Evolutionary conservation across 1,140 invertebrate species (phyloP), one percentile per base, ranked within the genome.

Genomic region (Eumaeus atala): DNA sequence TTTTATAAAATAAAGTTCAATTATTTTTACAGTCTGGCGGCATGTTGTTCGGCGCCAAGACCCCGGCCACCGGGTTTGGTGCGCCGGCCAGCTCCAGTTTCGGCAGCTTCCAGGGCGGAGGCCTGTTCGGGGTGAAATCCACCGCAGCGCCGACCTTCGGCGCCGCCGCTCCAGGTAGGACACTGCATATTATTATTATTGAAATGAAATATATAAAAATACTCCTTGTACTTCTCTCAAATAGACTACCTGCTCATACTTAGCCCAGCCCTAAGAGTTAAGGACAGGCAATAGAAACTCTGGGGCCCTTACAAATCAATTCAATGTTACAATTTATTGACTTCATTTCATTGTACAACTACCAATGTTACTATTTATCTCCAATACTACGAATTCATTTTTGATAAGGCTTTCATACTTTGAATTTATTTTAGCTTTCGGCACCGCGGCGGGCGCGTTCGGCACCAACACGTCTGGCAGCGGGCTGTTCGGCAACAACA

Each of bases 391-490:
- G n/a, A n/a, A n/a, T n/a, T 28, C 6, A 28, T 28, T 28, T 28
- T 28, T 2, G 6, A 28, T 28, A 28, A 28, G 6, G 6, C 6
- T 3, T 28, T 28, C 6, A 28, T 3, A 3, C 6, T 28, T 28
- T 28, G 2, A 3, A 28, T 28, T 28, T 28, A 6, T 28, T 6
- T 2, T 28, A 28, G 21, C 21, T 28, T 88, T 89, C 64, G 83
- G 86, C 10, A 61, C 73, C 1, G 59, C 76, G 2, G 68, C 76
- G 0, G 65, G 64, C 5, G 70, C 83, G 0, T 90, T 93, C 69
- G 91, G 89, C 3, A 85, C 88, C n/a, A 89, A 90, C 6, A 88
- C 89, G 5, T 89, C 89, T 0, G 90, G 90, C 53, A 87, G 91
- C 3, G 88, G 89, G 37, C 65, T 93, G 3, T 93, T 93, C 77